Evolutionary conservation across 2,797 vertebrate species (phyloP), one percentile per base, ranked within the genome.

Genomic region (Macropus fuliginosus): DNA sequence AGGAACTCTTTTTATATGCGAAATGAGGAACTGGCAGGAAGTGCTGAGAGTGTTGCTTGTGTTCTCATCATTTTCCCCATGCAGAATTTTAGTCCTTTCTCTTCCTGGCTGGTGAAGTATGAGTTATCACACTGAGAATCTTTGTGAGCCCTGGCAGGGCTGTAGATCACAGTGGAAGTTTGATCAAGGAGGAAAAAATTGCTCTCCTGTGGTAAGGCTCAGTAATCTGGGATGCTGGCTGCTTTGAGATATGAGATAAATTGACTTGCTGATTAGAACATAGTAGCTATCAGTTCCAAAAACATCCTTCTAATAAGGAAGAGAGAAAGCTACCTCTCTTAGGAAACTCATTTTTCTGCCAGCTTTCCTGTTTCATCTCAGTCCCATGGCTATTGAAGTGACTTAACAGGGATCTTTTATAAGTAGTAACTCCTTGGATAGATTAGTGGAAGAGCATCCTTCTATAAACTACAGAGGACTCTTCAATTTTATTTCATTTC

Each of bases 351-450:
- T 93, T 95, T 94, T 40, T 92, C 95, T 50, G 1, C 74, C 55
- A 95, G n/a, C 90, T 93, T 94, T 89, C 54, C 27, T 91, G 1
- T 92, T 96, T 95, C 52, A 96, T 28, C 91, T 13, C 0, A 52
- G 74, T 92, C 24, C 81, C 94, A 95, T 56, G 56, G 54, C 52
- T 92, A 31, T 46, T 50, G 34, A 0, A 46, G 29, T 46, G 91
- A 94, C 93, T 94, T 97, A 91, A 89, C 91, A 93, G 10, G 91
- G 27, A 89, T 90, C 29, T 34, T 97, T 52, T 66, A 6, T 18
- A 40, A 97, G 94, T 95, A 92, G 92, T 94, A 87, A 87, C 97
- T 97, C 89, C 94, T 93, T 95, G 95, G 97, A 97, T 92, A 97
- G 92, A 56, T 16, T 16, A 2, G 89, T 90, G 27, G 74, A 89